A percentile compares a stretch with the other conserved stretches of the same genome.
Evolutionary conservation across 2,888 invertebrate species (phyloP).

Genomic region (Serripes groenlandicus): DNA sequence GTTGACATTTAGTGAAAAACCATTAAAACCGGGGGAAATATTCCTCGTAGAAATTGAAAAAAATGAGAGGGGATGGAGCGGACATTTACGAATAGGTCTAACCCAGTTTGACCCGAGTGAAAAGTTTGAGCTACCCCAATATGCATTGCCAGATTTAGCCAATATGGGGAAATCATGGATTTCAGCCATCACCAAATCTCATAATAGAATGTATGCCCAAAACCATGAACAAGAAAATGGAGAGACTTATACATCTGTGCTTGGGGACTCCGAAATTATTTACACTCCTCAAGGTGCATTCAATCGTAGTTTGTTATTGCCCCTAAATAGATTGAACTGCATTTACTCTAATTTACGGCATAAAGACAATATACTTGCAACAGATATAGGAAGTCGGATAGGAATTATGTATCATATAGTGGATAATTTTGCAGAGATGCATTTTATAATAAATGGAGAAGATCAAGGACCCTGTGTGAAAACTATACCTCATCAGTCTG

Average conservation of each 20-base stretch:
- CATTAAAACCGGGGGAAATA: constrained; percentile 95
- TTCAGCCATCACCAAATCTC: constrained; percentile 94
- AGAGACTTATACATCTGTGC: constrained; percentile 78
- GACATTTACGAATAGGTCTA: constrained; percentile 93
- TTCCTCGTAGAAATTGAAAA: constrained; percentile 97
- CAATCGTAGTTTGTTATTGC: constrained; percentile 91
- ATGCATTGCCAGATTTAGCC: constrained; percentile 96
- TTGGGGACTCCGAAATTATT: constrained; percentile 89
- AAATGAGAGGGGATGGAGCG: constrained; percentile 96
- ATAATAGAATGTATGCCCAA: constrained; percentile 80
- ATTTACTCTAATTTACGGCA: constrained; percentile 59
- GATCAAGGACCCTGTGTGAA: constrained; percentile 96
- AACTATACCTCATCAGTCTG: constrained; percentile 94
- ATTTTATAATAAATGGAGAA: constrained; percentile 98
- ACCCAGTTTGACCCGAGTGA: constrained; percentile 93
- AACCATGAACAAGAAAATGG: constrained; percentile 68
- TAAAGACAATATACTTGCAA: constrained; percentile 91
- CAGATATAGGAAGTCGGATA: constrained; percentile 95
- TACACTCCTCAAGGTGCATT: constrained; percentile 91
- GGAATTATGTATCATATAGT: constrained; percentile 94
- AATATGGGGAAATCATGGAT: constrained; percentile 97
- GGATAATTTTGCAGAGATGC: constrained; percentile 94
- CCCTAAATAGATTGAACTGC: constrained; percentile 84
- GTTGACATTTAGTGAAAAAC: constrained; percentile 96
- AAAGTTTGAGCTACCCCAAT: constrained; percentile 91